These are phyloP conservation scores for Campoletis raptor DNA, from an alignment of 2,888 invertebrate species.

Conservation along the genomic window DNA sequence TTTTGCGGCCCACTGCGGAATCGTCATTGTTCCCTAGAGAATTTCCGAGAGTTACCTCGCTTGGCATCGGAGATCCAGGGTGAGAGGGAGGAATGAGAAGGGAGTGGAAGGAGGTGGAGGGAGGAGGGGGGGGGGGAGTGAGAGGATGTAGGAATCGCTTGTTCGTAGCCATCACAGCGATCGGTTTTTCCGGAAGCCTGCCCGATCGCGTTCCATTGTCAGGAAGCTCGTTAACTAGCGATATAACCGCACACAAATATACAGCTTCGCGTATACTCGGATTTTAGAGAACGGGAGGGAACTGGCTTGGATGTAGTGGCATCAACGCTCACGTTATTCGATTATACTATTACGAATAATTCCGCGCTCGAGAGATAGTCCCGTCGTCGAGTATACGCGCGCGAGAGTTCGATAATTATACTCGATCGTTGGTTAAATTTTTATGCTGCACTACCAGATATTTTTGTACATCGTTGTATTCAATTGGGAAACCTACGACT, in stretches of 20 bases:
- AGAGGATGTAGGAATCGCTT: conserved; percentile 57
- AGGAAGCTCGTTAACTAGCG: conserved; percentile 70
- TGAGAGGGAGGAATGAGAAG: conserved; percentile 14
- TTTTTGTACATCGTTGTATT: neutral
- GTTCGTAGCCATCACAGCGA: conserved; percentile 69
- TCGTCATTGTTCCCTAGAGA: conserved; percentile 57
- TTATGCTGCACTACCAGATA: neutral
- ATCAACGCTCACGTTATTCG: conserved; percentile 39
- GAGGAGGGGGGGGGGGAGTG: neutral
- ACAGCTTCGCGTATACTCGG: conserved; percentile 5
- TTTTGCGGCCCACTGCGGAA: conserved; percentile 56
- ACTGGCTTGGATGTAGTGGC: conserved; percentile 25
- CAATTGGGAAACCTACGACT: neutral
- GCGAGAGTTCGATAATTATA: conserved; percentile 51
- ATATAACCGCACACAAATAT: conserved; percentile 55
- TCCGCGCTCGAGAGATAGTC: conserved; percentile 37
- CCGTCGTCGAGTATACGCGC: neutral
- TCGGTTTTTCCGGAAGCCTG: conserved; percentile 69
- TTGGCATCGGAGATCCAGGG: conserved; percentile 2
- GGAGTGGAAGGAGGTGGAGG: neutral
- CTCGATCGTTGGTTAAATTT: conserved; percentile 38
- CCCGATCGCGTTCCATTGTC: conserved; percentile 72
- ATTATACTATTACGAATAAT: conserved; percentile 67
- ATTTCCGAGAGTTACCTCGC: conserved; percentile 50
- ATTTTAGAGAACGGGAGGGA: neutral